Evolutionary conservation across 2,797 vertebrate species (phyloP).

Genomic region (Chaetophractus vellerosus): DNA sequence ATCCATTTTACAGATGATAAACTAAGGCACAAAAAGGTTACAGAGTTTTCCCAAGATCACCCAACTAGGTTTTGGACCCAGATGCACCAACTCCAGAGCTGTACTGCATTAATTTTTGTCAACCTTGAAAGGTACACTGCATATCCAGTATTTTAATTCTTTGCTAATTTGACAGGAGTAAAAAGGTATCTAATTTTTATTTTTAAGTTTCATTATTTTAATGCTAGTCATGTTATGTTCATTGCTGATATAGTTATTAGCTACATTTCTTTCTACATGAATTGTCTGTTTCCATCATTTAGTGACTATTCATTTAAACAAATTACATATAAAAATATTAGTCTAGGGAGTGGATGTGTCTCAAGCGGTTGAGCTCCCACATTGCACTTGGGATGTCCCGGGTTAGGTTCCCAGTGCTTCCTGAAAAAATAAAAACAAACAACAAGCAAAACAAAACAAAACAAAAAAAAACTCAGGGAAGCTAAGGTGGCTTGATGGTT

Average conservation of each 20-base stretch:
- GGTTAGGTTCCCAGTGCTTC: no score
- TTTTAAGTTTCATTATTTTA: constrained; percentile 32
- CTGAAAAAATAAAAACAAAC: no score
- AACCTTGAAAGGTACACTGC: background rate
- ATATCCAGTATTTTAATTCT: background rate
- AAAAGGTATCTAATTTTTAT: background rate
- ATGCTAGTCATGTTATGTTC: background rate
- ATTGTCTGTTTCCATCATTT: background rate
- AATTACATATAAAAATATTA: constrained; percentile 45
- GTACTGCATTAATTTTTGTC: background rate
- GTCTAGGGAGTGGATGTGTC: background rate
- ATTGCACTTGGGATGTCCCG: no score
- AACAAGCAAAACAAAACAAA: no score
- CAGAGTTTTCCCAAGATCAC: background rate
- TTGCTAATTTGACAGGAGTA: constrained; percentile 31
- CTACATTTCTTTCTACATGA: background rate
- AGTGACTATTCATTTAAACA: constrained; percentile 5
- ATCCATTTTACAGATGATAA: background rate
- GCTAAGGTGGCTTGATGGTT: no score
- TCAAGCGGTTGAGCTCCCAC: no score
- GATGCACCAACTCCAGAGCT: background rate
- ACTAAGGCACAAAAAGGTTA: background rate
- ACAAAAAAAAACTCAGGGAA: no score
- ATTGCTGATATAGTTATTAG: background rate
- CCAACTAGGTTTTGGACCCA: background rate